A percentile compares a stretch with the other conserved stretches of the same genome.
These are phyloP conservation scores for Phymatocera aterrima DNA, from an alignment of 2,888 invertebrate genomes.

Conservation along the genomic window DNA sequence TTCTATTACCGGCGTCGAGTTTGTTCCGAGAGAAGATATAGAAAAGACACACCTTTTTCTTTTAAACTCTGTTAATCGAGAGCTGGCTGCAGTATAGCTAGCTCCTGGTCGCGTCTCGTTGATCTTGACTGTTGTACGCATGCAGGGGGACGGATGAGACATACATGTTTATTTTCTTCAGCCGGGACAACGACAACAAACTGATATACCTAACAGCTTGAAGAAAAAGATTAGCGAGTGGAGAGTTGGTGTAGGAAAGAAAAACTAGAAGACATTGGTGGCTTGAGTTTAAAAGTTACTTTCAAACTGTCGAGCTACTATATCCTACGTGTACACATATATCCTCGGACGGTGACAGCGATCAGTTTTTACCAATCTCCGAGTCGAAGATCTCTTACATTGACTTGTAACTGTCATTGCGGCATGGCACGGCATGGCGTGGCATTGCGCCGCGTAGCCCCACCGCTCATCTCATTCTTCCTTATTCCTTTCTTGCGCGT, in stretches of 20 bases:
- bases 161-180: neutral
- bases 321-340: neutral
- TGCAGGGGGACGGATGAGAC: neutral
- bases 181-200: conserved; percentile 17
- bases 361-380: conserved; percentile 18
- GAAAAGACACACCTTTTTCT: neutral
- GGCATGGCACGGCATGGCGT: conserved; percentile 48
- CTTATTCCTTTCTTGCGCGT: neutral
- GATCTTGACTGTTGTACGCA: too few relatives aligned
- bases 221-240: conserved; percentile 13
- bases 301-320: conserved; percentile 41
- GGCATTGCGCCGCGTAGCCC: too few relatives aligned
- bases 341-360: conserved; percentile 12
- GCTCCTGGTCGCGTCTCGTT: too few relatives aligned
- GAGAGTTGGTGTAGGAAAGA: neutral
- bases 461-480: conserved; percentile 16
- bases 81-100: too few relatives aligned
- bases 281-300: conserved; percentile 30
- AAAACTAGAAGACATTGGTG: conserved; percentile 21
- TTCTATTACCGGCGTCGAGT: neutral
- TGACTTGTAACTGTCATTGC: conserved; percentile 74
- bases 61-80: conserved; percentile 1
- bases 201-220: neutral
- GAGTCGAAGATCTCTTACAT: conserved; percentile 57
- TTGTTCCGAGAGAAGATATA: neutral